Percentiles rank a stretch among this genome's conserved stretches.
These are phyloP conservation scores for Cebidichthys violaceus DNA, from an alignment of 2,113 vertebrate species.

Conservation along the genomic window DNA sequence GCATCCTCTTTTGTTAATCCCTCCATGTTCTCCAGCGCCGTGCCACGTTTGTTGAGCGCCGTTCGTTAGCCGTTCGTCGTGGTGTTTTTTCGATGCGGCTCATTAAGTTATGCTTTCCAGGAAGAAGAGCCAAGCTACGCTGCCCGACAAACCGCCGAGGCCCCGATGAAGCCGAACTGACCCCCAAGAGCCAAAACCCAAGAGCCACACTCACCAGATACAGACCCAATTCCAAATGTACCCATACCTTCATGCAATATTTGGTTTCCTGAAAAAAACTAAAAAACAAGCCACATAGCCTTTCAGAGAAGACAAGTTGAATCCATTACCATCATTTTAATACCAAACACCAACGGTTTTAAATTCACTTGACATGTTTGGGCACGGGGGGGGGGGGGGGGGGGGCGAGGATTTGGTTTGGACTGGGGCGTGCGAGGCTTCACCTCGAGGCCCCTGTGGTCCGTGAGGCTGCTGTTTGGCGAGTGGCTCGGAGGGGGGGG, in stretches of 20 bases:
- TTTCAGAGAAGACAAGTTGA: constrained; percentile 9
- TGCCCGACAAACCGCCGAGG: constrained; percentile 39
- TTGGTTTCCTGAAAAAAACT: constrained; percentile 14
- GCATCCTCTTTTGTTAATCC: background rate
- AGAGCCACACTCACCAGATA: constrained; percentile 41
- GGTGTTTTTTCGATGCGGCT: constrained; percentile 11
- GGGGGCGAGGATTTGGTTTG: constrained; percentile 45
- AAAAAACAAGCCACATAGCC: background rate
- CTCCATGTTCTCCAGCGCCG: background rate
- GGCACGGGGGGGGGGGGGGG: background rate
- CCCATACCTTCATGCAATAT: constrained; percentile 30
- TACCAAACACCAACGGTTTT: constrained; percentile 35
- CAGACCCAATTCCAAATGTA: constrained; percentile 41
- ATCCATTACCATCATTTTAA: constrained; percentile 45
- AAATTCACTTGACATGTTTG: constrained; percentile 52
- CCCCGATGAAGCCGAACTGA: constrained; percentile 39
- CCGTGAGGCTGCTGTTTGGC: constrained; percentile 39
- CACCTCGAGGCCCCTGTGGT: constrained; percentile 34
- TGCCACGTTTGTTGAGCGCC: constrained; percentile 5
- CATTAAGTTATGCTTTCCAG: constrained; percentile 35
- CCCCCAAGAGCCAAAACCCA: constrained; percentile 41
- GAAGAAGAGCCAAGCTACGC: constrained; percentile 21
- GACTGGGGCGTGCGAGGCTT: constrained; percentile 20
- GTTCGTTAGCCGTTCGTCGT: constrained; percentile 5
- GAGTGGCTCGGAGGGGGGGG: constrained; percentile 58